These are phyloP conservation scores for Drosophila orosa DNA, from an alignment of 1,140 invertebrate genomes.

Conservation along the genomic window DNA sequence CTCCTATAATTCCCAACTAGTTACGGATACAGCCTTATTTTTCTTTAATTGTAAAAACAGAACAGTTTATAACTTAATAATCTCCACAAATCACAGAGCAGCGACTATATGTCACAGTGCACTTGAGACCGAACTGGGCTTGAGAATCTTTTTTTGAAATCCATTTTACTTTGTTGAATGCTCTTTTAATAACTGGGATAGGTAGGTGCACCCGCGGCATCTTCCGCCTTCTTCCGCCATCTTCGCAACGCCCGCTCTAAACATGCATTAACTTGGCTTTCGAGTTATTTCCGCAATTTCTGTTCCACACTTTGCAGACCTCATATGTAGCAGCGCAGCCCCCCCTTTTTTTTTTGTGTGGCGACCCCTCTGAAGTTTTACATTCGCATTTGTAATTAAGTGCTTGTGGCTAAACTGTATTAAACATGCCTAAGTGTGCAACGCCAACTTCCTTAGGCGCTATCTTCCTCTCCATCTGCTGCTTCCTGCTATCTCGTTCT, in stretches of 20 bases:
- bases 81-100: not conserved
- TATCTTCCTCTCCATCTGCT: slow-evolving; percentile 19
- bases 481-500: slow-evolving; percentile 24
- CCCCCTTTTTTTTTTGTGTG: not conserved
- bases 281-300: slow-evolving; percentile 51
- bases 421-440: slow-evolving; percentile 84
- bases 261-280: slow-evolving; percentile 45
- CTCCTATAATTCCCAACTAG: not conserved
- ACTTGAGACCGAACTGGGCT: not conserved
- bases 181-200: slow-evolving; percentile 39
- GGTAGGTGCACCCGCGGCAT: slow-evolving; percentile 22
- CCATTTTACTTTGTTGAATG: slow-evolving; percentile 43
- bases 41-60: not conserved
- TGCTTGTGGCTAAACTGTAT: slow-evolving; percentile 84
- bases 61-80: too few species aligned
- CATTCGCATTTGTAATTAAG: slow-evolving; percentile 81
- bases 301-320: slow-evolving; percentile 47
- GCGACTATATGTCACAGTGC: slow-evolving; percentile 7
- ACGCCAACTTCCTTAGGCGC: slow-evolving; percentile 57
- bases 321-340: slow-evolving; percentile 2
- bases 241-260: slow-evolving; percentile 6
- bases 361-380: slow-evolving; percentile 8
- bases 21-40: not conserved
- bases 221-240: slow-evolving; percentile 20
- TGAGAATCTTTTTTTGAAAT: slow-evolving; percentile 27